Base-by-base conservation (phyloP, 2,888 invertebrate genomes). In the Dorcus parallelipipedus region DNA sequence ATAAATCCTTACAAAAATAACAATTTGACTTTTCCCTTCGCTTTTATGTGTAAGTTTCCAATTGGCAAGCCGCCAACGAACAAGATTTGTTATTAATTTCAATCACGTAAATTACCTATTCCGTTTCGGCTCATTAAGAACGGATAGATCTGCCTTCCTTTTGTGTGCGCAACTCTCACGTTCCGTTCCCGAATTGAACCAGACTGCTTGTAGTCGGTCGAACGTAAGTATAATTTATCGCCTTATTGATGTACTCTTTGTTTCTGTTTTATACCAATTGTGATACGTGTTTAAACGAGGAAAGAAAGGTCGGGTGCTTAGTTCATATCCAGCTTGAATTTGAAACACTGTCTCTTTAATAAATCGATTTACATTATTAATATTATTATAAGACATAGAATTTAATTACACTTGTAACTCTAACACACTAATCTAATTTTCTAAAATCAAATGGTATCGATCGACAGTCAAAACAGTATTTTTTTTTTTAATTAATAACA, bases 1-100 rank as follows among this genome's bases (percentile, higher is more conserved):
- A 65, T 63, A 64, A 58, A 62, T 38, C 59, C 61, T 59, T 63
- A 60, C 64, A 64, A 65, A 65, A 65, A 64, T 64, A 65, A 65
- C 63, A 64, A 62, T 64, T 64, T 54, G 59, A 64, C 59, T 63
- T 63, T 62, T 61, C 62, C 63, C 65, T 62, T 65, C 63, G 57
- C 54, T 62, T 64, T 64, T 65, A 58, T 52, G 58, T 59, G 56
- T 55, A 59, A 62, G 63, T 64, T 64, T 64, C 65, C 62, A 62
- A 54, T 65, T 65, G 65, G 65, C 63, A 56, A 49, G 9, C 55
- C 50, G 61, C 63, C 63, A 63, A 59, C 55, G 60, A 52, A 58
- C 60, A 57, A 61, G 63, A 60, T 64, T 60, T 53, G 50, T 62
- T 33, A 33, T 33, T 59, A 54, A 56, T 56, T 56, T 52, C 45